These are phyloP conservation scores for Margaritifera margaritifera DNA, from an alignment of 2,888 invertebrate species.

Conservation along the genomic window DNA sequence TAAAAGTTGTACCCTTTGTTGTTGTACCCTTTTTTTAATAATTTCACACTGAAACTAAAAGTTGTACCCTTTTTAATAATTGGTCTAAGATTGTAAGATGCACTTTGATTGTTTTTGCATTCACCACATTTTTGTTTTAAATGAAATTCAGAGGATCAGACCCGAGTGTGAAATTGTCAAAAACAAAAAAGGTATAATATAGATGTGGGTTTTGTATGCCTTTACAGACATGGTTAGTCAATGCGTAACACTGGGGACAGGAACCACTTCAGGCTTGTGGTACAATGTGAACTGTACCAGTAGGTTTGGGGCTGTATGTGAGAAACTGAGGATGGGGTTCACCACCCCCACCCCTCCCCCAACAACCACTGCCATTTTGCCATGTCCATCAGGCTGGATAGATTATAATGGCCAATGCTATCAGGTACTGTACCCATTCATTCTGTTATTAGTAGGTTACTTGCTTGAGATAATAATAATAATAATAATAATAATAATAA, in stretches of 20 bases:
- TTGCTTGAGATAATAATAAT: no score
- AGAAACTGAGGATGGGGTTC: constrained; percentile 39
- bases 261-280: constrained; percentile 51
- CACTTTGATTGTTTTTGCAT: no score
- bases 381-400: constrained; percentile 49
- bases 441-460: background rate
- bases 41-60: no score
- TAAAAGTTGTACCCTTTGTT: no score
- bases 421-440: constrained; percentile 35
- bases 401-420: constrained; percentile 43
- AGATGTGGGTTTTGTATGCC: background rate
- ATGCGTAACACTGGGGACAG: constrained; percentile 55
- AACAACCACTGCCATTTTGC: constrained; percentile 20
- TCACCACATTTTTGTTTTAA: no score
- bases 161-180: no score
- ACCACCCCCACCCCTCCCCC: constrained; percentile 38
- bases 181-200: no score
- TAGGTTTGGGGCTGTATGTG: constrained; percentile 46
- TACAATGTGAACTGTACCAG: constrained; percentile 38
- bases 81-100: no score
- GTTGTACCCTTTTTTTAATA: no score
- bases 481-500: no score
- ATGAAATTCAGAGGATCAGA: no score
- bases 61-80: no score
- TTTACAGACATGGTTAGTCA: constrained; percentile 13